A percentile compares a stretch with the other conserved stretches of the same genome.
These are phyloP conservation scores for Rotaria macrura DNA, from an alignment of 2,888 invertebrate species.

Conservation along the genomic window DNA sequence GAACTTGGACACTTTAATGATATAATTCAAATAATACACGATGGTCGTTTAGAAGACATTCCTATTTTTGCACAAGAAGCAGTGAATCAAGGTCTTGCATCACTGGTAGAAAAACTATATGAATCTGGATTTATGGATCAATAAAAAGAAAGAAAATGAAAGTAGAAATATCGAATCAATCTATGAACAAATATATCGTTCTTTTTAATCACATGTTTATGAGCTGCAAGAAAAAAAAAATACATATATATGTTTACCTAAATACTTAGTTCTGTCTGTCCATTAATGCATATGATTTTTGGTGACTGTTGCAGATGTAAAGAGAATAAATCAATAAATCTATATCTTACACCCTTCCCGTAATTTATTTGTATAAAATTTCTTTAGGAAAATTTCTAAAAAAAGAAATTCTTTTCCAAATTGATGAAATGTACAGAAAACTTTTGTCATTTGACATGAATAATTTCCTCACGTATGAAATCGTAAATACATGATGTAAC, in stretches of 20 bases:
- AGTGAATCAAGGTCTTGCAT: not conserved
- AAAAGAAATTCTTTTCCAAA: no score
- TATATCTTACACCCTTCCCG: no score
- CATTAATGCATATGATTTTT: not conserved
- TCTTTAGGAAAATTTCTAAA: no score
- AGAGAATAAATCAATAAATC: no score
- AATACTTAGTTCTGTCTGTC: not conserved
- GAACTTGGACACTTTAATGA: not conserved
- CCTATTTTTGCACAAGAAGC: not conserved
- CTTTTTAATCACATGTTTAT: not conserved
- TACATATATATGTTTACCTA: not conserved
- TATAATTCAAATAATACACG: not conserved
- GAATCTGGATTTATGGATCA: slow-evolving; percentile 14
- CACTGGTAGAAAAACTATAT: not conserved
- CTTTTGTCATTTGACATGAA: no score
- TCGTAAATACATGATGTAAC: no score
- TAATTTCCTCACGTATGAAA: no score
- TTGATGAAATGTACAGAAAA: no score
- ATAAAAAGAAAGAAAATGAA: not conserved
- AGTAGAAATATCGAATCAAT: not conserved
- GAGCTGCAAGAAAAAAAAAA: not conserved
- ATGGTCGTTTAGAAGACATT: slow-evolving; percentile 15
- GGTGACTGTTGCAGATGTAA: not conserved
- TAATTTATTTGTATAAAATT: no score
- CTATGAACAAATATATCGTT: not conserved